Evolutionary conservation across 2,113 vertebrate genomes (phyloP).

Genomic region (Blennius ocellaris): DNA sequence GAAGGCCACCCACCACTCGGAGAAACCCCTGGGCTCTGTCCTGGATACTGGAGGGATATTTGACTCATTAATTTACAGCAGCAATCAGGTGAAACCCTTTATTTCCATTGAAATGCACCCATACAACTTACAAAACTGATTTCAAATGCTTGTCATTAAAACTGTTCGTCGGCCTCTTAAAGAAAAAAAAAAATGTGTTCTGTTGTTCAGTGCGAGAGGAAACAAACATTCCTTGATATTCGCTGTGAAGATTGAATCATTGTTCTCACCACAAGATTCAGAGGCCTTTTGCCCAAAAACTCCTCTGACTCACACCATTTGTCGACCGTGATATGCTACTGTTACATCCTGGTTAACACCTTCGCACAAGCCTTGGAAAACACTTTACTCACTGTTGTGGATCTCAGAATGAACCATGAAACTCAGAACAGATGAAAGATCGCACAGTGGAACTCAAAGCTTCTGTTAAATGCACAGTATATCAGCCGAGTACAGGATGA

Average conservation of each 20-base stretch:
- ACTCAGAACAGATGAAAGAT: no score
- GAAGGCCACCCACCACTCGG: constrained; percentile 15
- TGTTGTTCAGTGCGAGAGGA: not conserved
- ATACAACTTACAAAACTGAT: no score
- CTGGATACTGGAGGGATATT: constrained; percentile 38
- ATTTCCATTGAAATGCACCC: no score
- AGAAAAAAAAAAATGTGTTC: not conserved
- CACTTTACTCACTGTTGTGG: not conserved
- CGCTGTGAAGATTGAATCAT: not conserved
- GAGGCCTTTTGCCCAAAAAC: not conserved
- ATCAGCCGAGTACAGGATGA: no score
- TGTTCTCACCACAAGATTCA: not conserved
- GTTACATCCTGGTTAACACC: not conserved
- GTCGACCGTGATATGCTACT: not conserved
- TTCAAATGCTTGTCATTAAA: no score
- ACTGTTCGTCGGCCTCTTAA: no score
- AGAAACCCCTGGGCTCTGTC: constrained; percentile 40
- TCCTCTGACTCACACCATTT: not conserved
- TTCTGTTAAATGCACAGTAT: no score
- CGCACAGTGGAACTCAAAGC: no score
- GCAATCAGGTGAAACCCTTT: not conserved
- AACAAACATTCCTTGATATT: not conserved
- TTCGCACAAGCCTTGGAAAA: not conserved
- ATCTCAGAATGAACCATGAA: not conserved
- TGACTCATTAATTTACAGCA: constrained; percentile 19